Percentiles rank a stretch among this genome's conserved stretches.
phyloP scores from a whole-genome alignment of 2,797 vertebrate species.

The Malurus splendens region DNA sequence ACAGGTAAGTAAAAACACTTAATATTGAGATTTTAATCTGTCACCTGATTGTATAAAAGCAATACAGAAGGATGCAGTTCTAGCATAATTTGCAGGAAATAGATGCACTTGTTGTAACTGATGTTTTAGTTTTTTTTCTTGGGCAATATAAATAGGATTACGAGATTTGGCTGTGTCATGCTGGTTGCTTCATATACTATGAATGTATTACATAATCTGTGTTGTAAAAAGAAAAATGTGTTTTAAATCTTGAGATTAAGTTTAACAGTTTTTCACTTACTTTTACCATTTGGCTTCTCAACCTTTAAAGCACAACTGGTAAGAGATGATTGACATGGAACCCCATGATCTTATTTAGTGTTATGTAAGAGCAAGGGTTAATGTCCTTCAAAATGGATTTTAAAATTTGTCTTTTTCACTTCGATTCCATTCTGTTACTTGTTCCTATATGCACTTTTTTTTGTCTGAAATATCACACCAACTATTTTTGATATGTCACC shows the following conservation, averaged over 20 bases:
- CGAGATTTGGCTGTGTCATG: not conserved
- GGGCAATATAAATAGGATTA: not conserved
- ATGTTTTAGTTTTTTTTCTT: not conserved
- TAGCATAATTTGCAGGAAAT: not conserved
- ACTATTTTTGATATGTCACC: not conserved
- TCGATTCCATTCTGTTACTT: not conserved
- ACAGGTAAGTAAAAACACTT: slow-evolving; percentile 80
- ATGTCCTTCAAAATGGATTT: not conserved
- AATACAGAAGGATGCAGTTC: not conserved
- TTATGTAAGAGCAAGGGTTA: not conserved
- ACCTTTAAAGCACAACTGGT: not conserved
- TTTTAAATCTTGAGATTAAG: not conserved
- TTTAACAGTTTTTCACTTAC: not conserved
- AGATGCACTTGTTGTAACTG: not conserved
- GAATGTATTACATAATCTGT: not conserved
- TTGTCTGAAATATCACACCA: not conserved
- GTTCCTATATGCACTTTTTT: not conserved
- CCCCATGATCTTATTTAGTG: not conserved
- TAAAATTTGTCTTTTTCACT: not conserved
- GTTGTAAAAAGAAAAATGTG: not conserved
- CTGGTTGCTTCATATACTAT: not conserved
- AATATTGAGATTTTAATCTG: not conserved
- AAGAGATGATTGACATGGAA: not conserved
- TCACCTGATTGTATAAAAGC: not conserved
- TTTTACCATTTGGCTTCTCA: not conserved